A percentile compares a stretch with the other conserved stretches of the same genome.
phyloP scores from a whole-genome alignment of 2,797 vertebrate species.

The Pipistrellus nathusii region DNA sequence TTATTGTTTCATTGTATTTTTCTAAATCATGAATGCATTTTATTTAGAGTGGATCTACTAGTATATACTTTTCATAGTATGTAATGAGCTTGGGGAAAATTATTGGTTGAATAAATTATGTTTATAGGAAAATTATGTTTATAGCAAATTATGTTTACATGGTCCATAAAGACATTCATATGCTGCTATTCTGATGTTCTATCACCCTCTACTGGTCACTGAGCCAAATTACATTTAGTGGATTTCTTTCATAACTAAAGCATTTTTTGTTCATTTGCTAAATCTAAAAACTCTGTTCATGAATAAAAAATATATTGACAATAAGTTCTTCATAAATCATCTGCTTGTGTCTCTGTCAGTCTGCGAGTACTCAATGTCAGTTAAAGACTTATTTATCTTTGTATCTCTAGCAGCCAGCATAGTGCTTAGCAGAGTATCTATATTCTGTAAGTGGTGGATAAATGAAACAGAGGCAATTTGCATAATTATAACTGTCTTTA shows the following conservation, averaged over 20 bases:
- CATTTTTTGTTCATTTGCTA: conserved; percentile 26
- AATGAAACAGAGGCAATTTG: background rate
- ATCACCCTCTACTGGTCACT: conserved; percentile 60
- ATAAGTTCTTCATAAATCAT: background rate
- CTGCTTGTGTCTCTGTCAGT: background rate
- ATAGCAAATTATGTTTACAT: background rate
- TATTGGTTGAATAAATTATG: conserved; percentile 26
- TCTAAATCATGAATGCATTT: conserved; percentile 32
- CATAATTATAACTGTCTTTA: background rate
- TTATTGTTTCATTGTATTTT: background rate
- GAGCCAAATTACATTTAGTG: conserved; percentile 55
- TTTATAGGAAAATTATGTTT: conserved; percentile 44
- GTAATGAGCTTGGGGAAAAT: background rate
- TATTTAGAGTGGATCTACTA: conserved; percentile 1
- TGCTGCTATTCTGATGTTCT: conserved; percentile 58
- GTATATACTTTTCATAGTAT: background rate
- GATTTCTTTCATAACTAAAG: conserved; percentile 17
- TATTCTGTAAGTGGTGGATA: background rate
- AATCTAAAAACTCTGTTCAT: conserved; percentile 37
- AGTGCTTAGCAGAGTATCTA: background rate
- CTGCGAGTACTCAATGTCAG: background rate
- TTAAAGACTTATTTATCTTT: background rate
- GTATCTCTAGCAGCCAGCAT: background rate
- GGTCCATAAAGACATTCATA: background rate
- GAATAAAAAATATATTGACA: conserved; percentile 19